A percentile compares a stretch with the other conserved stretches of the same genome.
Evolutionary conservation across 2,113 vertebrate genomes (phyloP).

Genomic region (Phalacrocorax carbo): DNA sequence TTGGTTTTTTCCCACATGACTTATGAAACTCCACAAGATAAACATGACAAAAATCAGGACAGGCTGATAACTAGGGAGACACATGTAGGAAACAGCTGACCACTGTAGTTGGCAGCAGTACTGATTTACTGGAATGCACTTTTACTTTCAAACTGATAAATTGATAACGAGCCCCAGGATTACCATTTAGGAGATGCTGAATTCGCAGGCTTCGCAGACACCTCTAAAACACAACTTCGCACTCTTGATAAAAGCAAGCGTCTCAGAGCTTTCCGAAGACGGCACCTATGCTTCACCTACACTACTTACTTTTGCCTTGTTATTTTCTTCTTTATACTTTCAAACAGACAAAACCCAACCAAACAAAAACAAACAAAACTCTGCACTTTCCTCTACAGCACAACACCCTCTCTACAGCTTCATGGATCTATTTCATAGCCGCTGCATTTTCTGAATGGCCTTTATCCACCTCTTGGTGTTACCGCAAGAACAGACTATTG

Average conservation of each 20-base stretch:
- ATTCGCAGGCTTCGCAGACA: background rate
- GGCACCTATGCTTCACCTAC: background rate
- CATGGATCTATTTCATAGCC: background rate
- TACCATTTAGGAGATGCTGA: background rate
- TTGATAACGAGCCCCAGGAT: background rate
- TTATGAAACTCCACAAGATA: background rate
- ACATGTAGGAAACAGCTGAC: background rate
- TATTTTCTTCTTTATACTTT: background rate
- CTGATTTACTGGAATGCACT: background rate
- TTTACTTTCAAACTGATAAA: background rate
- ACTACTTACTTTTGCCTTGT: background rate
- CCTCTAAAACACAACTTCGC: background rate
- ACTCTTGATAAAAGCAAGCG: too few species aligned
- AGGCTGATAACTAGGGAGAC: background rate
- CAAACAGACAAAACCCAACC: background rate
- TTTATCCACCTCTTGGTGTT: background rate
- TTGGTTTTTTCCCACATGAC: rapidly evolving
- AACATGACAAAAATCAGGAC: background rate
- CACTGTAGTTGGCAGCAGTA: background rate
- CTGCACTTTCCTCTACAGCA: background rate
- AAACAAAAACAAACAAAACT: background rate
- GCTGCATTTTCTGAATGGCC: background rate
- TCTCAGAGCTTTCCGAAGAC: background rate
- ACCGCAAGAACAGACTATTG: background rate
- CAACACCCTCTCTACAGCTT: background rate